These are phyloP conservation scores for Neoseiulus cucumeris DNA, from an alignment of 1,140 invertebrate genomes.

Conservation along the genomic window DNA sequence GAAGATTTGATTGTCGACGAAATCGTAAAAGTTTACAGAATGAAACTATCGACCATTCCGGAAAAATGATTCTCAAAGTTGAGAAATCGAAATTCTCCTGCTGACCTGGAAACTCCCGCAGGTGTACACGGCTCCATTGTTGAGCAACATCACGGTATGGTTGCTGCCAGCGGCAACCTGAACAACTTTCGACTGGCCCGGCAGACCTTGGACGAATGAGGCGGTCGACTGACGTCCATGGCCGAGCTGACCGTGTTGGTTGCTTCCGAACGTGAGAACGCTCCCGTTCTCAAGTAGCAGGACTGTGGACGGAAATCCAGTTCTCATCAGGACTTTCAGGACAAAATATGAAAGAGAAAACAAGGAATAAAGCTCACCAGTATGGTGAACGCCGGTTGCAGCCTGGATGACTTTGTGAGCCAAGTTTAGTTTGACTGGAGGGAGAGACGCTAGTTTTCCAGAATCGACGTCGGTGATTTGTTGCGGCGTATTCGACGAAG, in stretches of 20 bases:
- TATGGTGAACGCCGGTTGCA: constrained; percentile 73
- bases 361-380: constrained; percentile 29
- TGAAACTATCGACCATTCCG: too few relatives aligned
- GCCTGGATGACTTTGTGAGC: constrained; percentile 48
- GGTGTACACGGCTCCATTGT: constrained; percentile 74
- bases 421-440: constrained; percentile 51
- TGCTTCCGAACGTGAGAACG: constrained; percentile 63
- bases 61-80: too few relatives aligned
- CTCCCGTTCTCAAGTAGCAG: constrained; percentile 43
- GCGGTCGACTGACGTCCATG: constrained; percentile 45
- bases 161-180: constrained; percentile 81
- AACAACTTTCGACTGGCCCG: constrained; percentile 23
- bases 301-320: constrained; percentile 28
- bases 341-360: background rate
- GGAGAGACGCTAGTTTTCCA: constrained; percentile 43
- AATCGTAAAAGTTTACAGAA: too few relatives aligned
- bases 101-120: constrained; percentile 70
- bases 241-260: constrained; percentile 81
- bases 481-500: background rate
- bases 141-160: constrained; percentile 74
- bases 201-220: background rate
- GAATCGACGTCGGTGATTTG: constrained; percentile 25
- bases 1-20: too few relatives aligned
- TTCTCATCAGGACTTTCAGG: background rate
- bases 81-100: background rate